phyloP scores from a whole-genome alignment of 2,888 invertebrate species.

The Tiliacea citrago region DNA sequence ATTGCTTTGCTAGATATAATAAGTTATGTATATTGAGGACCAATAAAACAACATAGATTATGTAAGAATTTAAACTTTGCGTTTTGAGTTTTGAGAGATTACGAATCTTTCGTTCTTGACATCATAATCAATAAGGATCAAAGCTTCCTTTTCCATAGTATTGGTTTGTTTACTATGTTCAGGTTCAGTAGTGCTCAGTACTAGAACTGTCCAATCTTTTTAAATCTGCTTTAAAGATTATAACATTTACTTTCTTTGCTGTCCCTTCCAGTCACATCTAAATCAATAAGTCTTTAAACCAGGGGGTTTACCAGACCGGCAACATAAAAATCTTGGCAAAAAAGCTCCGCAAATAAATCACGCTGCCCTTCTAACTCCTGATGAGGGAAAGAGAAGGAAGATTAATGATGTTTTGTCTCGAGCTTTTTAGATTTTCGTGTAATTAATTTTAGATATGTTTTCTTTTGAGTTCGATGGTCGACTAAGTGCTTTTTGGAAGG shows the following conservation, averaged over 20 bases:
- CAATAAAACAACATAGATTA: not conserved
- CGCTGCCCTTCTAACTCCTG: conserved; percentile 59
- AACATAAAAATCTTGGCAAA: conserved; percentile 67
- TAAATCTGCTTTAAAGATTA: not conserved
- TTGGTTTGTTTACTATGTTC: not conserved
- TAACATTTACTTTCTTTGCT: not conserved
- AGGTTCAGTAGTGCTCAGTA: not conserved
- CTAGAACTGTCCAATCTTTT: not conserved
- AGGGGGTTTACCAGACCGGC: conserved; percentile 54
- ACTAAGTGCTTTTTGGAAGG: conserved; percentile 30
- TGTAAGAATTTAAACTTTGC: not conserved
- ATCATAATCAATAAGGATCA: too few species aligned
- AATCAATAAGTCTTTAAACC: conserved; percentile 51
- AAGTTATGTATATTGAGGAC: not conserved
- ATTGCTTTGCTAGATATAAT: not conserved
- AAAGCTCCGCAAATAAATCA: conserved; percentile 73
- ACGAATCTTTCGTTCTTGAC: not conserved
- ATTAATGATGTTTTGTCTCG: conserved; percentile 70
- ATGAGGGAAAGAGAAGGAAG: conserved; percentile 69
- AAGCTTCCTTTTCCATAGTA: not conserved
- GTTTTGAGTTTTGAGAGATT: too few species aligned
- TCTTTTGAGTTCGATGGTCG: conserved; percentile 18
- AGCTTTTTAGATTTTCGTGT: conserved; percentile 41
- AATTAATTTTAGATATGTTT: conserved; percentile 59
- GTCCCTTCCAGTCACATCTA: conserved; percentile 42